These are phyloP conservation scores for Lithobates pipiens DNA, from an alignment of 2,797 vertebrate species.

Conservation along the genomic window DNA sequence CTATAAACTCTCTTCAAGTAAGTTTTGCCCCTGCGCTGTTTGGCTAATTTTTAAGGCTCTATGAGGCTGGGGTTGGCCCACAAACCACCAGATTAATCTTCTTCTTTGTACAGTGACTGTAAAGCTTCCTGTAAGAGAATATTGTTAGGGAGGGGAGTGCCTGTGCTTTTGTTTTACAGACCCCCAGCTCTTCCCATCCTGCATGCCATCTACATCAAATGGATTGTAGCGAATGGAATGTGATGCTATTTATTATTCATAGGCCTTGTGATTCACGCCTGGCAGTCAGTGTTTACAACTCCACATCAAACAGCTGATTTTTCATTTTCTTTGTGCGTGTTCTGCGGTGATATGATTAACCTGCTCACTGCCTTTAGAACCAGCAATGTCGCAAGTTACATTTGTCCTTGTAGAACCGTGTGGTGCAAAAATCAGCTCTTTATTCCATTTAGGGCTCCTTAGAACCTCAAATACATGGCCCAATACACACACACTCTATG, in stretches of 20 bases:
- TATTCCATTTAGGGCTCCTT: too few species aligned
- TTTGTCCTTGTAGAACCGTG: neutral
- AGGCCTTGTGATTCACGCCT: conserved; percentile 25
- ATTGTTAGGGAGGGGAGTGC: conserved; percentile 12
- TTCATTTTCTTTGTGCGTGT: conserved; percentile 47
- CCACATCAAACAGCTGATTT: conserved; percentile 37
- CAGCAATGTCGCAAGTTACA: neutral
- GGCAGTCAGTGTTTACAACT: conserved; percentile 54
- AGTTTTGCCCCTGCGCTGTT: neutral
- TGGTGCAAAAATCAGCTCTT: too few species aligned
- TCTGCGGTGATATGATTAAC: conserved; percentile 20
- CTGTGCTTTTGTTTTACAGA: conserved; percentile 20
- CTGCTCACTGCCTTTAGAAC: neutral
- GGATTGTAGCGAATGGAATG: conserved; percentile 33
- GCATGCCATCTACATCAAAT: conserved; percentile 49
- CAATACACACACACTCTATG: too few species aligned
- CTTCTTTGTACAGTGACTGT: neutral
- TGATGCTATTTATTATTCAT: conserved; percentile 65
- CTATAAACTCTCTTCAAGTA: too few species aligned
- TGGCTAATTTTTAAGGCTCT: neutral
- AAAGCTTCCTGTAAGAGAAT: neutral
- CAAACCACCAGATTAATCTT: conserved; percentile 28
- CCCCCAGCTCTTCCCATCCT: neutral
- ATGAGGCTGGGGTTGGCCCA: neutral
- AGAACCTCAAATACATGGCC: too few species aligned